These are phyloP conservation scores for Perithous albicinctus DNA, from an alignment of 2,888 invertebrate species.

Conservation along the genomic window DNA sequence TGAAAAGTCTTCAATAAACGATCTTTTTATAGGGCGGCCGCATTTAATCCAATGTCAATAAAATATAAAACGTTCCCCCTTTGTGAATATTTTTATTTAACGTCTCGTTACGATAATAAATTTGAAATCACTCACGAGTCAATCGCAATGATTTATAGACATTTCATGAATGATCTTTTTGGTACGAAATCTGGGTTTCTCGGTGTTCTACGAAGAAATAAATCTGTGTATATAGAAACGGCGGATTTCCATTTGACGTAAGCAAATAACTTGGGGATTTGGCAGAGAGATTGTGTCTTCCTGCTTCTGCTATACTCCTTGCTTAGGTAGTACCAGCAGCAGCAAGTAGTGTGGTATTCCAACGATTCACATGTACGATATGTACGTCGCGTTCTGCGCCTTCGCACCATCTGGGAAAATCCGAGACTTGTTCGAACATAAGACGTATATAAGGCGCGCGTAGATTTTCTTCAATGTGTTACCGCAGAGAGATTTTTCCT, in stretches of 20 bases:
- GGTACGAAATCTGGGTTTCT: not conserved
- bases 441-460: constrained; percentile 9
- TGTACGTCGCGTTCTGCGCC: not conserved
- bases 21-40: too few relatives aligned
- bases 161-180: not conserved
- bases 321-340: not conserved
- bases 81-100: too few relatives aligned
- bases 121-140: not conserved
- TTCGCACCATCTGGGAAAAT: constrained; percentile 31
- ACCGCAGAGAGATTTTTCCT: constrained; percentile 12
- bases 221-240: not conserved
- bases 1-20: too few relatives aligned
- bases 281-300: constrained; percentile 24
- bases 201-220: not conserved
- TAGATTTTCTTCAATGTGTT: constrained; percentile 27
- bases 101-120: not conserved
- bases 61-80: too few relatives aligned
- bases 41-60: too few relatives aligned
- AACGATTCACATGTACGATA: not conserved
- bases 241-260: constrained; percentile 43
- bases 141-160: not conserved
- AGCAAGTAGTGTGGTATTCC: constrained; percentile 4
- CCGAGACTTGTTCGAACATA: constrained; percentile 7
- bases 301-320: not conserved
- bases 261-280: constrained; percentile 44